Evolutionary conservation across 2,888 invertebrate species (phyloP), one percentile per base, ranked within the genome.

Genomic region (Aspidapion aeneum): DNA sequence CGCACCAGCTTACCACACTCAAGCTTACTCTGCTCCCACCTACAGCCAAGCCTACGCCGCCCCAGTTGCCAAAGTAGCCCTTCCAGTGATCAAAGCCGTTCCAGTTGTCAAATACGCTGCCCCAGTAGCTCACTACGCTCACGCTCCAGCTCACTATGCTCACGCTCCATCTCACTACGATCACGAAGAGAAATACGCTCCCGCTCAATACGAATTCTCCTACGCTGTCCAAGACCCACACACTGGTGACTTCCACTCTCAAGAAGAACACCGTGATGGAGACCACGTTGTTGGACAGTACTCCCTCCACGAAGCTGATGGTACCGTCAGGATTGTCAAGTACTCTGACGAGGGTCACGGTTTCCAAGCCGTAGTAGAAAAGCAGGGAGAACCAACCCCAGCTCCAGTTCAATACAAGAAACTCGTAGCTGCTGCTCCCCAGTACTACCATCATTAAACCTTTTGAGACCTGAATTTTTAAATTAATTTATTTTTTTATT

Each of bases 171-270:
- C 51, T 21, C 57, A 66, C 48, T 60, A 57, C n/a, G 21, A 56
- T 21, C 58, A 66, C 21, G 52, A 66, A 3, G 64, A 67, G 52
- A 63, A 67, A 64, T 66, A 66, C 55, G 73, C 81, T 1, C 83
- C 84, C 68, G 84, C 85, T 20, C 55, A 48, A 20, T 59, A 59
- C 54, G 52, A 51, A 59, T 59, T 18, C 54, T n/a, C 17, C 21
- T 59, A 59, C 18, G 54, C 21, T 19, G 21, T 59, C 19, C 59
- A 59, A 59, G 59, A 59, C 21, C 52, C 59, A 9, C 82, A 82
- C 66, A 85, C 84, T 0, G 85, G 84, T 18, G 85, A 85, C 70
- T 80, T 82, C 66, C 85, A 85, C 68, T 80, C 80, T 22, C 85
- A 85, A 63, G 78, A 80, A 20, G 85, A 85, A 72, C 73, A 77